Conservation (phyloP, 2,888 invertebrate genomes). For the Helleia helle region DNA sequence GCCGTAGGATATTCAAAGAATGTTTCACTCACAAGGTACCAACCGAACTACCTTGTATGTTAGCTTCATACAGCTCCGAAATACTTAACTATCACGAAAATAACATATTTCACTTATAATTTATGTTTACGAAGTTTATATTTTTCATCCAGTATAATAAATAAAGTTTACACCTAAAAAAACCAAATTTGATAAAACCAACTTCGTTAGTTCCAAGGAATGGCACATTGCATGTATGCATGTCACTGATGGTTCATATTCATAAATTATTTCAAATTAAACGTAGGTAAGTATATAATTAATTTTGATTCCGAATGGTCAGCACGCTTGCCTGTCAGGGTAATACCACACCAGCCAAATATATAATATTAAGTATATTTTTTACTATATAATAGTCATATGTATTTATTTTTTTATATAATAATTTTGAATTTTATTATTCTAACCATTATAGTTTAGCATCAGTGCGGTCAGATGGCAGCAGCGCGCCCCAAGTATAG, state of each 20-base stretch:
- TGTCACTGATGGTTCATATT: constrained; percentile 46
- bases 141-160: constrained; percentile 37
- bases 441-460: constrained; percentile 67
- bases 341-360: constrained; percentile 78
- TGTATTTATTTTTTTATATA: constrained; percentile 70
- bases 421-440: constrained; percentile 73
- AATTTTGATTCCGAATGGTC: constrained; percentile 68
- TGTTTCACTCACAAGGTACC: constrained; percentile 34
- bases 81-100: constrained; percentile 67
- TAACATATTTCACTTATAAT: constrained; percentile 55
- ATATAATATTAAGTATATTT: constrained; percentile 69
- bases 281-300: constrained; percentile 47
- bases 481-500: constrained; percentile 15
- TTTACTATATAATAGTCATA: constrained; percentile 72
- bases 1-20: constrained; percentile 23
- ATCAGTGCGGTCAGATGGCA: constrained; percentile 36
- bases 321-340: constrained; percentile 82
- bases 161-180: constrained; percentile 37
- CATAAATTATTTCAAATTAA: constrained; percentile 33
- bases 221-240: constrained; percentile 68
- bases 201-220: constrained; percentile 57
- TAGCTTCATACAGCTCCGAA: constrained; percentile 50
- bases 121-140: constrained; percentile 58
- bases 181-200: constrained; percentile 34
- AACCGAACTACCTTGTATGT: constrained; percentile 52